Conservation (phyloP, 1,140 invertebrate genomes). For the Magallana ariakensis region DNA sequence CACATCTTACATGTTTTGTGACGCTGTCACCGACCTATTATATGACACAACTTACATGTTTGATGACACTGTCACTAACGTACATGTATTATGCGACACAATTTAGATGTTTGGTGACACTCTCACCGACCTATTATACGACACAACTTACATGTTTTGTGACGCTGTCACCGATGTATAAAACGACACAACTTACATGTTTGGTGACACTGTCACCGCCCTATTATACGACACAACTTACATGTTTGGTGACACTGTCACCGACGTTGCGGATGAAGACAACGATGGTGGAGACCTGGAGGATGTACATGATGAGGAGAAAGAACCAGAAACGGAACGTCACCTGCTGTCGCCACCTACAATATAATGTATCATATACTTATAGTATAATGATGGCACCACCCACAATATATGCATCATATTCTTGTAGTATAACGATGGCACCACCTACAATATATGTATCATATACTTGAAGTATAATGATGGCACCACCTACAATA, state of each 20-base stretch:
- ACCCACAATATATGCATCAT: too few relatives aligned
- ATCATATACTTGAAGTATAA: too few relatives aligned
- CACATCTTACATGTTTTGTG: too few relatives aligned
- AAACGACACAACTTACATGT: constrained; percentile 65
- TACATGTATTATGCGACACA: not conserved
- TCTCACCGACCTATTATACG: not conserved
- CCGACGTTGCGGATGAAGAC: constrained; percentile 81
- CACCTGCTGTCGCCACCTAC: constrained; percentile 91
- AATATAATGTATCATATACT: constrained; percentile 27
- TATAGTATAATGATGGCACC: too few relatives aligned
- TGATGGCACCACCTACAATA: too few relatives aligned
- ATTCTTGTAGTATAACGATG: too few relatives aligned
- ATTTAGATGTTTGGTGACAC: constrained; percentile 72
- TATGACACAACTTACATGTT: constrained; percentile 64
- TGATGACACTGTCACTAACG: constrained; percentile 55
- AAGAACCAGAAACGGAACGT: constrained; percentile 86
- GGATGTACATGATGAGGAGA: constrained; percentile 87
- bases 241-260: constrained; percentile 71
- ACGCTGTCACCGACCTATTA: too few relatives aligned
- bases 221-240: constrained; percentile 60
- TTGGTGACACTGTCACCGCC: constrained; percentile 59
- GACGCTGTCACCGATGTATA: constrained; percentile 49
- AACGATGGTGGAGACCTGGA: constrained; percentile 87
- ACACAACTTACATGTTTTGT: constrained; percentile 69
- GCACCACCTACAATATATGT: too few relatives aligned